These are phyloP conservation scores for Chymomyza amoena DNA, from an alignment of 2,888 invertebrate species.

Conservation along the genomic window DNA sequence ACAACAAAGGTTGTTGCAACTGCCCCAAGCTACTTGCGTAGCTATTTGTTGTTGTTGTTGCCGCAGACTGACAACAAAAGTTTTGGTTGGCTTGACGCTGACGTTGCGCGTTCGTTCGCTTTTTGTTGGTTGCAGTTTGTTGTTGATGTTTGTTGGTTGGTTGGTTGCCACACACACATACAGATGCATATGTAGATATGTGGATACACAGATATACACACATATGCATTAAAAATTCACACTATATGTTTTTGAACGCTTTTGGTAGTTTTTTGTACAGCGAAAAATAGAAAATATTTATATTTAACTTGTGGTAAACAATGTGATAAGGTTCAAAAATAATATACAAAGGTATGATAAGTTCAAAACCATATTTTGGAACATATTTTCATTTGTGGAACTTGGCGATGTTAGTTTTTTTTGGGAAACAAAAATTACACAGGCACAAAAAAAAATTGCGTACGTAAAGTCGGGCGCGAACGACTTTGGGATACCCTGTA, in stretches of 20 bases:
- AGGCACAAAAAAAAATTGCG: too few relatives aligned
- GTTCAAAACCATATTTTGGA: too few relatives aligned
- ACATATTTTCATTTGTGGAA: too few relatives aligned
- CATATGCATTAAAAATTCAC: conserved; percentile 64
- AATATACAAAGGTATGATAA: too few relatives aligned
- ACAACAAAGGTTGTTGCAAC: conserved; percentile 5
- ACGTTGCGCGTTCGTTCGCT: conserved; percentile 14
- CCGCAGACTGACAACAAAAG: conserved; percentile 58
- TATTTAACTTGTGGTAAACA: too few relatives aligned
- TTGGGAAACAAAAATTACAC: too few relatives aligned
- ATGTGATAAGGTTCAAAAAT: too few relatives aligned
- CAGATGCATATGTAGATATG: conserved; percentile 15
- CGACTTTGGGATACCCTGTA: too few relatives aligned
- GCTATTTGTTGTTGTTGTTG: conserved; percentile 36
- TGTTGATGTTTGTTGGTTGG: conserved; percentile 59
- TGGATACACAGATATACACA: neutral
- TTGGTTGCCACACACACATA: conserved; percentile 37
- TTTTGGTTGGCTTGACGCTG: conserved; percentile 41
- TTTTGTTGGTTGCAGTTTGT: conserved; percentile 30
- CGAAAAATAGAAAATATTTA: too few relatives aligned
- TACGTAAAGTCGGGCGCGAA: too few relatives aligned
- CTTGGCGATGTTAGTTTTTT: too few relatives aligned
- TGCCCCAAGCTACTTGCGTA: conserved; percentile 33
- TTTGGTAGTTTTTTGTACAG: conserved; percentile 47
- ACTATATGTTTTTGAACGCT: conserved; percentile 45